phyloP scores from a whole-genome alignment of 2,113 vertebrate genomes.

The Apteryx mantelli region DNA sequence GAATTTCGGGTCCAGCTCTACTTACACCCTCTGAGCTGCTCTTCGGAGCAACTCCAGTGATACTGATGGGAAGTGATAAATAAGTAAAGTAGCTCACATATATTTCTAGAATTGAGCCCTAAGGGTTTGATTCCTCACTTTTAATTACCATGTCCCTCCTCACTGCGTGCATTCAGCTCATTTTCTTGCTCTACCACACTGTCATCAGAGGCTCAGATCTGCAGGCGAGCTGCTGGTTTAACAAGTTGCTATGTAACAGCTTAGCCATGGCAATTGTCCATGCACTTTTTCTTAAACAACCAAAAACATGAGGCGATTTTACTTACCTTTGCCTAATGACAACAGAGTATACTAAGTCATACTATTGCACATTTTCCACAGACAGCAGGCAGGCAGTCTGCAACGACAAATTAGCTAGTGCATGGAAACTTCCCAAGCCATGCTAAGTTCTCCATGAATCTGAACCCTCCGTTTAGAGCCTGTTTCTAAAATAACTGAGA shows the following conservation, averaged over 20 bases:
- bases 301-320: background rate
- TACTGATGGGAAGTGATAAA: background rate
- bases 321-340: background rate
- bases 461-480: background rate
- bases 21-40: background rate
- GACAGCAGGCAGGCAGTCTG: background rate
- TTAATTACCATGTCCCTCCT: background rate
- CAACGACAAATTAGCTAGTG: background rate
- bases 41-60: background rate
- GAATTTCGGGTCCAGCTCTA: background rate
- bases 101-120: background rate
- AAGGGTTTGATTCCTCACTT: background rate
- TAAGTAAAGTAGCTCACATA: background rate
- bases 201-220: background rate
- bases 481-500: background rate
- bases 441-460: background rate
- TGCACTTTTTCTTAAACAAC: background rate
- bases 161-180: background rate
- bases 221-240: background rate
- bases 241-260: background rate
- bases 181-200: background rate
- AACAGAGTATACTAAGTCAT: background rate
- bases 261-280: background rate
- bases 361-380: background rate
- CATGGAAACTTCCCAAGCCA: background rate